Evolutionary conservation across 2,113 vertebrate species (phyloP).

Genomic region (Rousettus leschenaultii): DNA sequence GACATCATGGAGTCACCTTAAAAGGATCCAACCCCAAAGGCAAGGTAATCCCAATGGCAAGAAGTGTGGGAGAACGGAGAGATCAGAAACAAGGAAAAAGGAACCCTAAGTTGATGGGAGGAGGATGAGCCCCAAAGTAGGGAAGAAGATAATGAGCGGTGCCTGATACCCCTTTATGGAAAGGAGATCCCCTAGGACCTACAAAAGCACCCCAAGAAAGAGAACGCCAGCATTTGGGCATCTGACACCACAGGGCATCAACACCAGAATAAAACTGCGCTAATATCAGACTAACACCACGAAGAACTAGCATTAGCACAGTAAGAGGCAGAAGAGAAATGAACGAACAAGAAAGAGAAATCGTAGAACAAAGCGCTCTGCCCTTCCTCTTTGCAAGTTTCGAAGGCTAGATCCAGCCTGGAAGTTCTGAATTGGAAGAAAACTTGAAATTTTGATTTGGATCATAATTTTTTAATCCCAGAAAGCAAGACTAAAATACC

Average conservation of each 20-base stretch:
- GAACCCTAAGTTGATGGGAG: not conserved
- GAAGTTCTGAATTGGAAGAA: not conserved
- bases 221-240: not conserved
- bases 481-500: not conserved
- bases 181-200: not conserved
- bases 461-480: not conserved
- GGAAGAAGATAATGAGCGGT: not conserved
- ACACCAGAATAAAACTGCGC: not conserved
- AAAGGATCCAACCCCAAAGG: not conserved
- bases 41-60: not conserved
- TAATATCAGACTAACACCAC: not conserved
- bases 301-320: not conserved
- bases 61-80: not conserved
- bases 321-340: not conserved
- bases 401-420: not conserved
- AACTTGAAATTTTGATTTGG: not conserved
- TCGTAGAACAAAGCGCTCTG: accelerated
- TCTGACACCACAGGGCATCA: not conserved
- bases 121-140: not conserved
- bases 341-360: not conserved
- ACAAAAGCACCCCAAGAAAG: not conserved
- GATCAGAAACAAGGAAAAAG: not conserved
- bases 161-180: not conserved
- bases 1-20: not conserved
- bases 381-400: not conserved